phyloP scores from a whole-genome alignment of 2,113 vertebrate species.

The Lepus europaeus region DNA sequence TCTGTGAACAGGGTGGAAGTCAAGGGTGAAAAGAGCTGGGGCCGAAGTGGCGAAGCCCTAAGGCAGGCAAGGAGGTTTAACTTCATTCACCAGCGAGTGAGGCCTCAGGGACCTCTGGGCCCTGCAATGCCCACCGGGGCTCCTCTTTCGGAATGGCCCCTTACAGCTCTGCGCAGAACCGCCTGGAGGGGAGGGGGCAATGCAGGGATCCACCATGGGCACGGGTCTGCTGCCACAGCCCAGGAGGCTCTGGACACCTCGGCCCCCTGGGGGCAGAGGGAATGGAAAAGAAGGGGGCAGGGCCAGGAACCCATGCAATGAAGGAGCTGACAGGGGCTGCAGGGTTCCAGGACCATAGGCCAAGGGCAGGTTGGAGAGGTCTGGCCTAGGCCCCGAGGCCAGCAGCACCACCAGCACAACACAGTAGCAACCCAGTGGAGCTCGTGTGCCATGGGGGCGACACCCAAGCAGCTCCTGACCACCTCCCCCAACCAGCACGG shows the following conservation, averaged over 20 bases:
- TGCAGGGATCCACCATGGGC: not conserved
- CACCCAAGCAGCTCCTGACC: not conserved
- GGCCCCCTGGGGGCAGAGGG: not conserved
- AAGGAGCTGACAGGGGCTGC: too few species aligned
- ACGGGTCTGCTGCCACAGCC: too few species aligned
- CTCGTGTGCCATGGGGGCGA: too few species aligned
- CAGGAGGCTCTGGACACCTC: not conserved
- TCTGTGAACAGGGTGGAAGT: not conserved
- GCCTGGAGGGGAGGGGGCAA: not conserved
- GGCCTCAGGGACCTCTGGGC: not conserved
- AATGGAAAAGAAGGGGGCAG: not conserved
- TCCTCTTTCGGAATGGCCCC: not conserved
- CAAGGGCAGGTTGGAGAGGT: not conserved
- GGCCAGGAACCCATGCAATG: rapidly evolving
- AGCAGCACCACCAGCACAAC: rapidly evolving
- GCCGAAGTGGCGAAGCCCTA: not conserved
- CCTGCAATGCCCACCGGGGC: rapidly evolving
- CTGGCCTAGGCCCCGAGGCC: not conserved
- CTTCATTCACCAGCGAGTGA: not conserved
- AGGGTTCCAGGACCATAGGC: rapidly evolving
- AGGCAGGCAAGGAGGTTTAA: not conserved
- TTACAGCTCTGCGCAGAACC: not conserved
- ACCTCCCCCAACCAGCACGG: too few species aligned
- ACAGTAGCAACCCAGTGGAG: not conserved
- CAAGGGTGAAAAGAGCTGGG: not conserved